Conservation (phyloP, 2,888 invertebrate genomes). For the Netelia inedita region DNA sequence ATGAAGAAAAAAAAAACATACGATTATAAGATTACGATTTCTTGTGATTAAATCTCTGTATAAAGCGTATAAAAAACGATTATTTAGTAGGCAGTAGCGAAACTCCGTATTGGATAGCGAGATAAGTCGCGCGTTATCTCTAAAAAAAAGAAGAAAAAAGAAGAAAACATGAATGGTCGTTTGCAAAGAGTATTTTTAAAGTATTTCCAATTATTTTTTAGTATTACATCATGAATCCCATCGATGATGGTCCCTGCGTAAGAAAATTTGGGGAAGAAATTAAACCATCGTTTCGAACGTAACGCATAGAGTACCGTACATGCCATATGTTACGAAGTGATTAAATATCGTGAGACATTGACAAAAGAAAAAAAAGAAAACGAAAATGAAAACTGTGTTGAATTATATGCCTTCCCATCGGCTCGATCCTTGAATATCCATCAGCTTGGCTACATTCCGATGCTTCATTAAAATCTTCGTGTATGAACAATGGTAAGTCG, state of each 20-base stretch:
- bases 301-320: conserved; percentile 76
- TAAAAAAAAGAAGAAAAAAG: conserved; percentile 59
- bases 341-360: conserved; percentile 80
- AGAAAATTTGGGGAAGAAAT: conserved; percentile 70
- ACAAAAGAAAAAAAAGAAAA: conserved; percentile 47
- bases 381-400: neutral
- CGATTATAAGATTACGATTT: conserved; percentile 70
- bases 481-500: too few species aligned
- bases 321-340: conserved; percentile 77
- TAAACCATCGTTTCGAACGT: conserved; percentile 72
- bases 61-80: conserved; percentile 71
- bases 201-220: conserved; percentile 85
- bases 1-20: conserved; percentile 46
- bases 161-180: conserved; percentile 75
- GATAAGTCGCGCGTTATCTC: conserved; percentile 66
- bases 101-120: conserved; percentile 72
- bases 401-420: conserved; percentile 35
- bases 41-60: conserved; percentile 74
- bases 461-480: too few species aligned
- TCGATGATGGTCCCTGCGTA: conserved; percentile 72
- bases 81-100: conserved; percentile 69
- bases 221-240: conserved; percentile 81
- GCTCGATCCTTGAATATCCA: conserved; percentile 17
- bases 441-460: neutral
- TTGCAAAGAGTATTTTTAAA: conserved; percentile 85